Evolutionary conservation across 2,113 vertebrate species (phyloP).

Genomic region (Planiliza haematocheilus): DNA sequence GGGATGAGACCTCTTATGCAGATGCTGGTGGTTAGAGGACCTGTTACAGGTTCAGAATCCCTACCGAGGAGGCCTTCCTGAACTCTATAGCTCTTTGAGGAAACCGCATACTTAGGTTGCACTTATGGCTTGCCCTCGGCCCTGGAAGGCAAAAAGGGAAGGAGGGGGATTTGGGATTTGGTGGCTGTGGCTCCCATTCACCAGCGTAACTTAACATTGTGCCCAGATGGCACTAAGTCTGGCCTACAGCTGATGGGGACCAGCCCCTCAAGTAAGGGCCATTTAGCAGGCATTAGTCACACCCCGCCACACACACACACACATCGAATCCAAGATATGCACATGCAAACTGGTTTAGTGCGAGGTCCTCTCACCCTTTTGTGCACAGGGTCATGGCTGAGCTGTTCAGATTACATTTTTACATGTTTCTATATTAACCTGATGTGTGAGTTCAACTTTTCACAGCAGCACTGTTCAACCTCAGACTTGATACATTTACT

Average conservation of each 20-base stretch:
- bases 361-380: constrained; percentile 42
- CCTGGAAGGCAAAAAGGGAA: constrained; percentile 48
- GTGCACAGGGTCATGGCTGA: constrained; percentile 35
- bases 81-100: constrained; percentile 48
- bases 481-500: background rate
- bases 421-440: constrained; percentile 23
- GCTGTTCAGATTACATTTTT: constrained; percentile 22
- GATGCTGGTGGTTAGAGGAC: constrained; percentile 46
- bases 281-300: constrained; percentile 78
- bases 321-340: constrained; percentile 50
- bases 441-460: constrained; percentile 1
- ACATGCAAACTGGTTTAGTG: constrained; percentile 53
- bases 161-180: constrained; percentile 35
- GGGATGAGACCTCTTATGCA: constrained; percentile 60
- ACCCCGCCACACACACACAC: constrained; percentile 66
- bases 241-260: constrained; percentile 68
- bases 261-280: constrained; percentile 69
- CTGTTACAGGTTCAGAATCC: constrained; percentile 46
- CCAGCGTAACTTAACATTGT: constrained; percentile 65
- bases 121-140: constrained; percentile 60
- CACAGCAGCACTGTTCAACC: too few species aligned
- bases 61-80: constrained; percentile 50
- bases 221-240: constrained; percentile 77
- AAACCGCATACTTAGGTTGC: constrained; percentile 61
- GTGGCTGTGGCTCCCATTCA: constrained; percentile 65